Base-by-base conservation (phyloP, 1,140 invertebrate genomes). In the Pinna nobilis region DNA sequence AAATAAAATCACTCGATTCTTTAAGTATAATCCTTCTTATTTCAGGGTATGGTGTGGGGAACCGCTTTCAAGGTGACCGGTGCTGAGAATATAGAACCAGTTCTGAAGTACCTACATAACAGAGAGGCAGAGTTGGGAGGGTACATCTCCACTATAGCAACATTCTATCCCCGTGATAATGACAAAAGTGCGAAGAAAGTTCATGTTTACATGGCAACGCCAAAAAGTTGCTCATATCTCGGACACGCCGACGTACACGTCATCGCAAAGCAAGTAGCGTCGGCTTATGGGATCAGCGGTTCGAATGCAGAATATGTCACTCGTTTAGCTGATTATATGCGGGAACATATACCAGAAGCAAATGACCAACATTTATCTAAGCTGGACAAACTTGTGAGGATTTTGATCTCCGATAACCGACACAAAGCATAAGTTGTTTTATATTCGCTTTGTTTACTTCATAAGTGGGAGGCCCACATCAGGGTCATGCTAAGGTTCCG, bases 271-370 rank as follows among this genome's bases (percentile, higher is more conserved):
- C 94, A 95, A 89, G 94, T 96, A 51, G 86, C 91, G 0, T 90
- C 90, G 55, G 92, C 92, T 57, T 86, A 89, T 30, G 88, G 89
- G 7, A 75, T n/a, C 6, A 71, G 72, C 7, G 82, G 82, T 15
- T 41, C 74, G n/a, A 97, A 97, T 84, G 93, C 92, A 0, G 95
- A 97, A 88, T 97, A 97, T 85, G 86, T 97, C 1, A 81, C 95
- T 44, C 91, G 93, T 81, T 86, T 97, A 82, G 94, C 94, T 0
- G 91, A 94, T 37, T 97, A 95, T 83, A 95, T 96, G 93, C 90
- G 93, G 67, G 91, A 92, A 37, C 91, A 94, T 84, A 91, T 95
- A 5, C 94, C 95, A 0, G 92, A 93, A 60, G 92, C 92, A 18
- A 87, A 91, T 28, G 94, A 95, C 83, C 91, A 93, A 4, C 95